These are phyloP conservation scores for Silurus asotus DNA, from an alignment of 2,113 vertebrate species.

Conservation along the genomic window DNA sequence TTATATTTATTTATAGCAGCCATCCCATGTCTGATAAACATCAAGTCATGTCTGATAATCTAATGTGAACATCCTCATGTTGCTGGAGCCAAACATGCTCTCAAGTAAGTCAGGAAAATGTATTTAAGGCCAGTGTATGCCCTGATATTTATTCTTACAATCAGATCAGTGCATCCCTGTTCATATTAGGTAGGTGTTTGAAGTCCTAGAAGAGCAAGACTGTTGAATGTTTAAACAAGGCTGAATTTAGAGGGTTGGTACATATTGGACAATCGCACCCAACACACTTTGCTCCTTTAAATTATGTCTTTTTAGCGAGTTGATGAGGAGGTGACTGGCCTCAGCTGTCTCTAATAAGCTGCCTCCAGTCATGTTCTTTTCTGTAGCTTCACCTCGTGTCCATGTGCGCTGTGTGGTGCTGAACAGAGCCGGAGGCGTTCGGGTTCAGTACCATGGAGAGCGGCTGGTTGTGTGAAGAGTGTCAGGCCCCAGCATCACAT, in stretches of 20 bases:
- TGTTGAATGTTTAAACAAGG: neutral
- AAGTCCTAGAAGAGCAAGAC: neutral
- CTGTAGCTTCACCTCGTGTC: neutral
- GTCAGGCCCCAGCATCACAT: slow-evolving; percentile 20
- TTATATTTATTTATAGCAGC: neutral
- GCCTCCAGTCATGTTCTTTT: slow-evolving; percentile 14
- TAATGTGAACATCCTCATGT: neutral
- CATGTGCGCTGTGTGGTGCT: neutral
- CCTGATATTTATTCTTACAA: neutral
- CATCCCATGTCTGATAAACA: neutral
- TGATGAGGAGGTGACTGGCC: slow-evolving; percentile 23
- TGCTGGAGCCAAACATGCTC: neutral
- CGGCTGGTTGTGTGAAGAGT: slow-evolving; percentile 9
- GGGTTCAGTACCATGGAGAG: slow-evolving; percentile 24
- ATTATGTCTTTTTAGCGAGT: neutral
- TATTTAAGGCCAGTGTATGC: neutral
- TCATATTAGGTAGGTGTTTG: neutral
- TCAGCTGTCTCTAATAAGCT: slow-evolving; percentile 31
- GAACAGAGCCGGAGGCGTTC: slow-evolving; percentile 3
- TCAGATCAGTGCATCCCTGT: neutral
- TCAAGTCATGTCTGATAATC: neutral
- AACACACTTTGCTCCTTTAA: neutral
- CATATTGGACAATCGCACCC: neutral
- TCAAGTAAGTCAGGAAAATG: neutral
- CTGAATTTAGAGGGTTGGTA: neutral